Evolutionary conservation across 1,140 invertebrate species (phyloP), one percentile per base, ranked within the genome.

Genomic region (Macrobrachium rosenbergii): DNA sequence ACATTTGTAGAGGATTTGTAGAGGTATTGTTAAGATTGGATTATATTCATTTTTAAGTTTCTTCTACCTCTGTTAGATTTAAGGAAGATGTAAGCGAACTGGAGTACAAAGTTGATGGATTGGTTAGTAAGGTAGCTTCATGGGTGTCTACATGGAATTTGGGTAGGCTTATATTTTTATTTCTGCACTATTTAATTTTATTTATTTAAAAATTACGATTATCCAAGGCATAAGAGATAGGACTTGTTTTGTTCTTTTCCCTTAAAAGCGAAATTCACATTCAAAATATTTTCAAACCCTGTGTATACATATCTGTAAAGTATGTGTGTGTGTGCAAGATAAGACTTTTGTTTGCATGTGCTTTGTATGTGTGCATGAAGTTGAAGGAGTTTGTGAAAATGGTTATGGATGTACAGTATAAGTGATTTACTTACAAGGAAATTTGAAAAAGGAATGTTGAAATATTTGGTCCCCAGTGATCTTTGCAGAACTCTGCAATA

Each of bases 1-100:
- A 75, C 62, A 75, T 76, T 81, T 73, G 17, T 45, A 12, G 81
- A 28, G 23, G 59, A 73, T 73, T 81, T 81, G 62, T 28, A 45
- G 72, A 37, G 59, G 28, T 73, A 73, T 81, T 82, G 43, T 75
- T 81, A 81, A 87, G 77, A 73, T 87, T 75, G 62, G 73, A 59
- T 60, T 58, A 75, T 81, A 73, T 82, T 81, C 78, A 63, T 81
- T 21, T 81, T 60, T 73, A 87, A 59, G 58, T 72, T 72, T 87
- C 85, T 87, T 87, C 85, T 87, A 87, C 85, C 85, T 87, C 85
- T 87, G 78, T 62, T 87, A 87, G 85, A 79, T 43, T 87, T 87
- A 87, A 87, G 85, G 79, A 75, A 59, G 72, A 63, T 82, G 78
- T 79, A 81, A 81, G 76, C 77, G 60, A 87, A 87, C 76, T 72